Conservation (phyloP, 2,113 vertebrate genomes). For the Salvator merianae region DNA sequence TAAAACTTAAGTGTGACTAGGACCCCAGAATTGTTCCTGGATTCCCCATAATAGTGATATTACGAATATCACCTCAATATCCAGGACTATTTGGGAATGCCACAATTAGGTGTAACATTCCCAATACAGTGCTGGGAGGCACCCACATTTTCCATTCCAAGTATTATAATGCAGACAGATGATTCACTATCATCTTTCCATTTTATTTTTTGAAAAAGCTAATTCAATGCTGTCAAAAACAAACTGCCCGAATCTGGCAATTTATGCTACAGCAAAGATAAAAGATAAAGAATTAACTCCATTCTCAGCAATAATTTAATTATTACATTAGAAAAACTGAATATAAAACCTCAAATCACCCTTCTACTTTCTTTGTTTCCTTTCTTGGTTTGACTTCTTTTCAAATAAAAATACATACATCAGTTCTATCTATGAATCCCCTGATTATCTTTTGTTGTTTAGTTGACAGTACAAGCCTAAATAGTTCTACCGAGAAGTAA, state of each 20-base stretch:
- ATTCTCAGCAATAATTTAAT: not conserved
- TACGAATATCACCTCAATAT: no score
- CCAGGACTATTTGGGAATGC: no score
- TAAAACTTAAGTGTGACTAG: no score
- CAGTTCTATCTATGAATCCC: conserved; percentile 1
- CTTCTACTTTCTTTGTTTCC: not conserved
- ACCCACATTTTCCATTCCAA: conserved; percentile 25
- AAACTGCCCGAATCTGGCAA: not conserved
- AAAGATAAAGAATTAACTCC: not conserved
- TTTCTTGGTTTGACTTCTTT: not conserved
- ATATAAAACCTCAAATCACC: not conserved
- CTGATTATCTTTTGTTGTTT: conserved; percentile 9
- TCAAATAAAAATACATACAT: not conserved
- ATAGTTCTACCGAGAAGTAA: no score
- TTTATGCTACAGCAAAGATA: conserved; percentile 16
- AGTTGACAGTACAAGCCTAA: not conserved
- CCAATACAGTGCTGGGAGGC: no score
- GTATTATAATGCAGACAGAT: conserved; percentile 7
- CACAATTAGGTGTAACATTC: no score
- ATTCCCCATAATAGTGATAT: no score
- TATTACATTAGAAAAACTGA: not conserved
- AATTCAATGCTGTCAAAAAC: not conserved
- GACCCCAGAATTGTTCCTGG: no score
- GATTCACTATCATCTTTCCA: conserved; percentile 37
- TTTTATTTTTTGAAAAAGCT: not conserved